Evolutionary conservation across 2,113 vertebrate genomes (phyloP).

Genomic region (Puffinus mauretanicus): DNA sequence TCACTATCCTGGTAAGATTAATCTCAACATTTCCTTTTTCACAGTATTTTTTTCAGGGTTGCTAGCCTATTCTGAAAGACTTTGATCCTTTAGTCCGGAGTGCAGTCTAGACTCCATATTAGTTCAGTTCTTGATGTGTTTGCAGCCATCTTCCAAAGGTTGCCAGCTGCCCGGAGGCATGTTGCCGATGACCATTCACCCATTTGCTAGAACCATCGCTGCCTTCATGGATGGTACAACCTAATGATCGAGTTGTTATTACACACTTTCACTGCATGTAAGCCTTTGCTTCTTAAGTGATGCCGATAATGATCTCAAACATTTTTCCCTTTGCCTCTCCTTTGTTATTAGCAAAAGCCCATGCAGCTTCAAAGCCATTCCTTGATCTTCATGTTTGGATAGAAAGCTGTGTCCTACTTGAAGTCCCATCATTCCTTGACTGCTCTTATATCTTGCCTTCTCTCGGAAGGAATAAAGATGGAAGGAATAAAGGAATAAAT

Average conservation of each 20-base stretch:
- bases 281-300: not conserved
- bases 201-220: not conserved
- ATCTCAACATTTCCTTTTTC: not conserved
- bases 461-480: not conserved
- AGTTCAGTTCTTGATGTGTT: not conserved
- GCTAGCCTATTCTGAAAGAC: not conserved
- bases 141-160: not conserved
- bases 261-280: not conserved
- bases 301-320: not conserved
- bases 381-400: not conserved
- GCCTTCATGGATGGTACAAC: not conserved
- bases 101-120: not conserved
- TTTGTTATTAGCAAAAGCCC: not conserved
- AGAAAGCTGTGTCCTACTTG: not conserved
- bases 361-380: not conserved
- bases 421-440: not conserved
- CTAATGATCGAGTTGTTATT: accelerated
- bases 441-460: not conserved
- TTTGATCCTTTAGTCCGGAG: not conserved
- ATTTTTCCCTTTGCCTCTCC: not conserved
- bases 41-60: not conserved
- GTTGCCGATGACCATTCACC: not conserved
- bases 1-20: not conserved
- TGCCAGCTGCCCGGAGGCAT: not conserved
- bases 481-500: not conserved